Evolutionary conservation across 2,888 invertebrate genomes (phyloP), one percentile per base, ranked within the genome.

Genomic region (Tinea pellionella): DNA sequence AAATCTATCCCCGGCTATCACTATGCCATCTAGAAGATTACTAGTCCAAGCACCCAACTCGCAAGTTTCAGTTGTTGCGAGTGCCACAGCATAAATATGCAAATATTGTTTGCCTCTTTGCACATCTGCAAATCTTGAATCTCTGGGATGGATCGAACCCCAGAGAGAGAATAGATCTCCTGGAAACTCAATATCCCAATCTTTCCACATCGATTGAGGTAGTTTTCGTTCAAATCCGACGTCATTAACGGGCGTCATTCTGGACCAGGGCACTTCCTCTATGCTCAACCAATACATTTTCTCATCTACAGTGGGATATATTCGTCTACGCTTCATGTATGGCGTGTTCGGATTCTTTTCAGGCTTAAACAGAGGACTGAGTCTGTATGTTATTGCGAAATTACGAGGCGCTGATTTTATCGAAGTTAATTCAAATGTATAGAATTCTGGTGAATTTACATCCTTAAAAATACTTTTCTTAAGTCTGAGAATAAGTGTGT

Each of bases 151-250:
- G 13, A 92, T 68, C 32, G 88, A 88, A 0, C 93, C 92, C 89
- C 91, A 90, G 0, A 94, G 73, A 0, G 93, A 92, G 78, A 86
- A 93, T 0, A 94, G 73, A 63, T 91, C 92, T 1, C 90, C 89
- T 1, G 89, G 88, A 64, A 92, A 91, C 69, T 93, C 93, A 1
- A 92, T 88, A 63, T 92, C 90, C 89, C 90, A 94, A 59, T 90
- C 84, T 67, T 91, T 91, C 91, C 92, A 92, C 71, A 84, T 62
- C 0, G 82, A 71, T 62, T 68, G 73, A 1, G 81, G 78, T 15
- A 74, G 77, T 55, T 71, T 74, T 37, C 86, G 70, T 32, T 72
- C 68, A 16, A 84, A 68, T 0, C 85, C 84, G 62, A 80, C 66
- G 63, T 83, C 84, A 62, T 86, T 87, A 0, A 67, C 65, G 0